phyloP scores from a whole-genome alignment of 2,888 invertebrate species.

The Idaea aversata region DNA sequence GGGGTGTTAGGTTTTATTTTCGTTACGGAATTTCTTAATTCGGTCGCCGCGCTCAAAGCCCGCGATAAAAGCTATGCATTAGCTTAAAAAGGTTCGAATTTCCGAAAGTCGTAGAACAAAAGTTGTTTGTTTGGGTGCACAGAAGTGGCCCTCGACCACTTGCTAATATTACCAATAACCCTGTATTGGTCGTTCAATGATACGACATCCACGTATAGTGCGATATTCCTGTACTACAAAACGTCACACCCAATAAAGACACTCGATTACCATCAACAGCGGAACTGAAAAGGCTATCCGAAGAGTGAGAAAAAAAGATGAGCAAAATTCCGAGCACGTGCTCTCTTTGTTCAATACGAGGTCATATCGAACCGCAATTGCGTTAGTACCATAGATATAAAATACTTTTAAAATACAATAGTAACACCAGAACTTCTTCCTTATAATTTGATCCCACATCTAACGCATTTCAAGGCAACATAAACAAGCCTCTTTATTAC shows the following conservation, averaged over 20 bases:
- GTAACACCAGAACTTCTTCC: not conserved
- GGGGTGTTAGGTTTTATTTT: too few species aligned
- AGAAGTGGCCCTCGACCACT: too few species aligned
- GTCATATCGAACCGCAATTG: constrained; percentile 28
- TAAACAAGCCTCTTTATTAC: too few species aligned
- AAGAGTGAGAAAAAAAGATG: constrained; percentile 23
- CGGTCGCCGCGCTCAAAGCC: too few species aligned
- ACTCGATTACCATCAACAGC: constrained; percentile 27
- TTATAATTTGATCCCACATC: not conserved
- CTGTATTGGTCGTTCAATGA: constrained; percentile 13
- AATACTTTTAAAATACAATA: not conserved
- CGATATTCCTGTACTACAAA: constrained; percentile 14
- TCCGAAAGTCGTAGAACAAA: too few species aligned
- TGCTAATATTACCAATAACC: constrained; percentile 11
- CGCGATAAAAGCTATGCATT: too few species aligned
- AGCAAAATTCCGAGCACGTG: constrained; percentile 43
- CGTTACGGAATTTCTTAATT: too few species aligned
- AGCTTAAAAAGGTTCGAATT: too few species aligned
- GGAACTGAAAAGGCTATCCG: constrained; percentile 25
- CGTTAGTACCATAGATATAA: constrained; percentile 4
- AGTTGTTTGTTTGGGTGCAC: too few species aligned
- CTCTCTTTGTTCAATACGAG: constrained; percentile 40
- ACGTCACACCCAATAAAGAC: constrained; percentile 27
- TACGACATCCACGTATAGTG: constrained; percentile 17
- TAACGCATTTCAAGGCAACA: too few species aligned